These are phyloP conservation scores for Aptenodytes forsteri DNA, from an alignment of 2,113 vertebrate genomes.

Conservation along the genomic window DNA sequence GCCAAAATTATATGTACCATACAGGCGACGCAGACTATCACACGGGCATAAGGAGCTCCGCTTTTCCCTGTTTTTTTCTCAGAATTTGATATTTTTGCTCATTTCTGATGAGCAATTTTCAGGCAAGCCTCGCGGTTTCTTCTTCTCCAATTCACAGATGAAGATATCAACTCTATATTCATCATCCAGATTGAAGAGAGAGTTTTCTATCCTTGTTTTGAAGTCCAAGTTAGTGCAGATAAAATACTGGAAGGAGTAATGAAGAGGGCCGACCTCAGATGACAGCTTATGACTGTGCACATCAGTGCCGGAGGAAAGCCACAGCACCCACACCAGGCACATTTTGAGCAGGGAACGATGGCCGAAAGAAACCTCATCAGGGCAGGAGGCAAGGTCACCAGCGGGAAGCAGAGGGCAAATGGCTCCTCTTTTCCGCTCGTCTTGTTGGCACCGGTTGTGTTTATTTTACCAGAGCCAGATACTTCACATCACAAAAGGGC, in stretches of 20 bases:
- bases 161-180: not conserved
- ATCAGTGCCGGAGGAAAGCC: not conserved
- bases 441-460: not conserved
- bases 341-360: fast-evolving
- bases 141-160: not conserved
- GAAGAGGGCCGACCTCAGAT: not conserved
- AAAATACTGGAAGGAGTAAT: not conserved
- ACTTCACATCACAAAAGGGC: not conserved
- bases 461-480: not conserved
- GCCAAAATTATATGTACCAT: not conserved
- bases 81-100: not conserved
- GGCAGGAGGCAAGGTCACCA: not conserved
- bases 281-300: not conserved
- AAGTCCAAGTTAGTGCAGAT: not conserved
- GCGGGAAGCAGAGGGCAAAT: not conserved
- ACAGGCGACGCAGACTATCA: not conserved
- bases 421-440: not conserved
- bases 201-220: not conserved
- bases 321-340: not conserved
- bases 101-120: not conserved
- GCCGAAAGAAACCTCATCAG: not conserved
- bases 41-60: fast-evolving
- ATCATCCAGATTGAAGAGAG: not conserved
- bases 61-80: not conserved
- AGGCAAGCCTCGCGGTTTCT: not conserved